Evolutionary conservation across 2,113 vertebrate species (phyloP).

Genomic region (Datnioides undecimradiatus): DNA sequence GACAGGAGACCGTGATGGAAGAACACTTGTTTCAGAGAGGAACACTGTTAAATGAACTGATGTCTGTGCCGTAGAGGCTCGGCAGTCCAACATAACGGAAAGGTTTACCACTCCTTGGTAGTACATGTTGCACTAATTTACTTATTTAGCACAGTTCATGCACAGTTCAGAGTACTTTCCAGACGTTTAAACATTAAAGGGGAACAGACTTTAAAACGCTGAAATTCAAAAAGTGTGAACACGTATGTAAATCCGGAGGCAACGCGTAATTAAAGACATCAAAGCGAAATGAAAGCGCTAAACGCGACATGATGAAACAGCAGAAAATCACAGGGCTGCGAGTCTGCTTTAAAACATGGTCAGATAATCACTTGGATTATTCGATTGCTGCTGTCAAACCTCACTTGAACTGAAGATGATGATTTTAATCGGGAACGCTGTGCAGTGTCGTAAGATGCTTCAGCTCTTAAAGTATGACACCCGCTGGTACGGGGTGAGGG

Average conservation of each 20-base stretch:
- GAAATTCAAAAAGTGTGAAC: too few species aligned
- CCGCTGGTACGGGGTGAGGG: neutral
- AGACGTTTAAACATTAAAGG: too few species aligned
- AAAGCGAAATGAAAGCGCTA: too few species aligned
- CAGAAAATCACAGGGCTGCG: too few species aligned
- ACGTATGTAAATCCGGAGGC: neutral
- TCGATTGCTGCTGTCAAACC: too few species aligned
- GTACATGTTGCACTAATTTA: neutral
- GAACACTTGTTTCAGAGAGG: neutral
- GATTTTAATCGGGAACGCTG: neutral
- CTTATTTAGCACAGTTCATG: neutral
- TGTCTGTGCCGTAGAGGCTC: too few species aligned
- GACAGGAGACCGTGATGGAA: neutral
- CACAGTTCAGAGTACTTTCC: neutral
- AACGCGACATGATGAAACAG: too few species aligned
- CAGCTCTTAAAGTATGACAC: neutral
- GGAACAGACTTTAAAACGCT: too few species aligned
- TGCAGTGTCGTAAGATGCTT: neutral
- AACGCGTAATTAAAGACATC: neutral
- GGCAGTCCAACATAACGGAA: too few species aligned
- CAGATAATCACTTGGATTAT: neutral
- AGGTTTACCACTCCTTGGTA: neutral
- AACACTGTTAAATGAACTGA: neutral
- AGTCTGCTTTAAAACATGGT: too few species aligned
- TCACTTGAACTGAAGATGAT: neutral